These are phyloP conservation scores for Lagocephalus sceleratus DNA, from an alignment of 2,797 vertebrate species.

Conservation along the genomic window DNA sequence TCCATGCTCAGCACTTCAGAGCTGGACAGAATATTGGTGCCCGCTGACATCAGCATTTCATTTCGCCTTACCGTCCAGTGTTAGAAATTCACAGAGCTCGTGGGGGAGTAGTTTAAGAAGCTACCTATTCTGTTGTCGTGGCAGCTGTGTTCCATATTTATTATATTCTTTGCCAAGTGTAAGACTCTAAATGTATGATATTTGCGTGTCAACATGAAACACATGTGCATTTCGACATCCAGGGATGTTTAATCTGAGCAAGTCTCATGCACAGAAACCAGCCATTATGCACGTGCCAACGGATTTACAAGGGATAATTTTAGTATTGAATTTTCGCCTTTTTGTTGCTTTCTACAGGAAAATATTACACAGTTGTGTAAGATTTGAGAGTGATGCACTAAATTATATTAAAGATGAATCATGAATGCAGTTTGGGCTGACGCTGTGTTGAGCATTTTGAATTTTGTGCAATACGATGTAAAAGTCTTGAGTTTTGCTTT, in stretches of 20 bases:
- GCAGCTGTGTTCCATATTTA: conserved; percentile 49
- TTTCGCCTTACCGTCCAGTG: conserved; percentile 46
- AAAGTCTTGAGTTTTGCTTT: conserved; percentile 45
- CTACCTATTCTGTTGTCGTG: conserved; percentile 25
- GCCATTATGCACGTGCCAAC: conserved; percentile 46
- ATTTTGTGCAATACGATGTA: conserved; percentile 71
- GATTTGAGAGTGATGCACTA: conserved; percentile 27
- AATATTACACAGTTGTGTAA: conserved; percentile 18
- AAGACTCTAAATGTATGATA: conserved; percentile 19
- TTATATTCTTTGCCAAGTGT: conserved; percentile 27
- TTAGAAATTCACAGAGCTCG: conserved; percentile 27
- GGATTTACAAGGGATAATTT: conserved; percentile 51
- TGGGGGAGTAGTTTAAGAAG: conserved; percentile 11
- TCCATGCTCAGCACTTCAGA: conserved; percentile 8
- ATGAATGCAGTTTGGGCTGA: conserved; percentile 35
- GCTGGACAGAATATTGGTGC: conserved; percentile 9
- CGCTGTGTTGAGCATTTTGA: conserved; percentile 45
- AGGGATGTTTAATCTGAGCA: conserved; percentile 18
- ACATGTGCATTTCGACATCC: background rate
- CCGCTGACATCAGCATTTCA: conserved; percentile 18
- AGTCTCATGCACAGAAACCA: conserved; percentile 20
- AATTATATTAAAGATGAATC: conserved; percentile 23
- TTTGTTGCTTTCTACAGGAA: conserved; percentile 43
- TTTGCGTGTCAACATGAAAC: background rate
- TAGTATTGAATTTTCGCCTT: conserved; percentile 25